Percentiles rank a stretch among this genome's conserved stretches.
These are phyloP conservation scores for Cyprinodon diabolis DNA, from an alignment of 2,797 vertebrate genomes.

Conservation along the genomic window DNA sequence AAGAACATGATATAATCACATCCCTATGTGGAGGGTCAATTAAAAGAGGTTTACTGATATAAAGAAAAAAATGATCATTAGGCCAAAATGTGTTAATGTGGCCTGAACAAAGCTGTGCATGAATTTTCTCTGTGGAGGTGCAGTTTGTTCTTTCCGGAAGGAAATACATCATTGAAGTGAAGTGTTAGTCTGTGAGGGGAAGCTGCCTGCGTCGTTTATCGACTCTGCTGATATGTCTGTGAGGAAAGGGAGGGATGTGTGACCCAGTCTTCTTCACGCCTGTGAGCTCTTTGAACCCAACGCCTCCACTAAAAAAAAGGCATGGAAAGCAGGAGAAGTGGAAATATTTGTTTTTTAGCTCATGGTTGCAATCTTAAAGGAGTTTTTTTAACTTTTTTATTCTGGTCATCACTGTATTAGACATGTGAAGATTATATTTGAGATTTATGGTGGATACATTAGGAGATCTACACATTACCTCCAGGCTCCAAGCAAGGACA, in stretches of 20 bases:
- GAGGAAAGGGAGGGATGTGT: conserved; percentile 2
- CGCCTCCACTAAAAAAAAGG: conserved; percentile 6
- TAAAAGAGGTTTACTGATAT: conserved; percentile 52
- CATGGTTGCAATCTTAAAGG: not conserved
- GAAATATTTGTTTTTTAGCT: not conserved
- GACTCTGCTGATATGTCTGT: not conserved
- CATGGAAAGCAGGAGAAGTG: not conserved
- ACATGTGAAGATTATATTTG: not conserved
- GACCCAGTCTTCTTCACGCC: conserved; percentile 7
- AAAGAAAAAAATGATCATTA: conserved; percentile 40
- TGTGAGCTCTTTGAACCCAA: conserved; percentile 34
- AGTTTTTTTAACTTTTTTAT: not conserved
- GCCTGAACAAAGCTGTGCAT: conserved; percentile 30
- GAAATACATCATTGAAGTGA: conserved; percentile 33
- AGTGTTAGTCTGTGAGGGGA: conserved; percentile 30
- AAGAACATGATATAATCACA: conserved; percentile 26
- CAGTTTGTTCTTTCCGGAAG: conserved; percentile 17
- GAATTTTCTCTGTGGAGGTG: conserved; percentile 9
- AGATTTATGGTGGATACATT: not conserved
- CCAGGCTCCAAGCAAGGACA: not conserved
- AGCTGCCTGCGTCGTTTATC: conserved; percentile 17
- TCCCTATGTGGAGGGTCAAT: conserved; percentile 28
- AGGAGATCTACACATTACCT: not conserved
- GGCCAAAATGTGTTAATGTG: conserved; percentile 12
- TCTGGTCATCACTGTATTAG: not conserved